Base-by-base conservation (phyloP, 2,113 vertebrate genomes). In the Acrocephalus kingi region DNA sequence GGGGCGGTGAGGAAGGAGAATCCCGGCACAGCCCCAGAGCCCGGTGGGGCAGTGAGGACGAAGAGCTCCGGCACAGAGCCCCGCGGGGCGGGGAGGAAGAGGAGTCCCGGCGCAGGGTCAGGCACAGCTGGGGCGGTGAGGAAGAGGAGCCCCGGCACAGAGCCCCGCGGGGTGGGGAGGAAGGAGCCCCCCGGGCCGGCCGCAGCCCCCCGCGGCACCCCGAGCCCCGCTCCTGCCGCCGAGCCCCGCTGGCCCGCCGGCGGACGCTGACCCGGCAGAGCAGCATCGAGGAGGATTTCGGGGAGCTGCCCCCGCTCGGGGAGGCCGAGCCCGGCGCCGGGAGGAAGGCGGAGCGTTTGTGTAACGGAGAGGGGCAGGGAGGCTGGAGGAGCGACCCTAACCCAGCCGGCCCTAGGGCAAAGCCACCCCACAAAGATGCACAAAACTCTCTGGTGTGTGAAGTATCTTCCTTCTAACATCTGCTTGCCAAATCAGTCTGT, bases 381-480 rank as follows among this genome's bases (percentile, higher is more conserved):
- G 97, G 98, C 97, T 98, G 98, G 98, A 98, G 95, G 98, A 98
- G 88, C 96, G 97, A 97, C 98, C 77, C 93, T 75, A 96, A 93
- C 23, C 11, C 87, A 84, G 97, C 97, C 87, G 98, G 98, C 96
- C 92, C 97, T 97, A 97, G 98, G 98, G 98, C 98, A 96, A 98
- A 97, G 92, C 97, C 98, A 23, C 48, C 97, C 96, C 98, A 96
- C 98, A 96, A 97, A 96, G 97, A 96, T 14, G 98, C 98, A 83
- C 97, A 98, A 97, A 98, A 98, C 97, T 97, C 98, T 95, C 97
- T 97, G 99, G 99, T 99, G 99, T 99, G 99, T 99, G 98, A 97
- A 97, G 96, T 98, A 85, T 62, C 93, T 90, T 88, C 95, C 97
- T 95, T 93, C 92, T 95, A 86, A 56, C 98, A 89, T 97, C 98